These are phyloP conservation scores for Daphoenositta chrysoptera DNA, from an alignment of 2,113 vertebrate genomes.

Conservation along the genomic window DNA sequence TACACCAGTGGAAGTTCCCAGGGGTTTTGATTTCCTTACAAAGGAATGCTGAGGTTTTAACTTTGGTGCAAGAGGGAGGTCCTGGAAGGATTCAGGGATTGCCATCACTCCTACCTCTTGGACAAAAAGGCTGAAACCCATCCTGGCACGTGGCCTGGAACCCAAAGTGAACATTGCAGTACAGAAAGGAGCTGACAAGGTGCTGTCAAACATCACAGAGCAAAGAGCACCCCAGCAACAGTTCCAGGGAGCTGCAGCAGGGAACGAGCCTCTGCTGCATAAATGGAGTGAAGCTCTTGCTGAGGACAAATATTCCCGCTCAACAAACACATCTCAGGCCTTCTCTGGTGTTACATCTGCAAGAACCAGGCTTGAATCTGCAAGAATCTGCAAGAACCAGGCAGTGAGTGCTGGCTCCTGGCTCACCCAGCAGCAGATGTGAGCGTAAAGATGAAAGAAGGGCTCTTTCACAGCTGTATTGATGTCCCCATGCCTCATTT, in stretches of 20 bases:
- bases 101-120: not conserved
- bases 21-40: slow-evolving; percentile 28
- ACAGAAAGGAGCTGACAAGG: not conserved
- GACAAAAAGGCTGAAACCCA: not conserved
- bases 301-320: not conserved
- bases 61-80: not conserved
- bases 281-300: not conserved
- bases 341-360: not conserved
- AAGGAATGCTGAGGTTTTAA: slow-evolving; percentile 12
- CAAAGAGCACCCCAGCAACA: not conserved
- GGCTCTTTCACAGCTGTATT: not conserved
- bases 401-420: not conserved
- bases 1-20: slow-evolving; percentile 48
- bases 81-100: not conserved
- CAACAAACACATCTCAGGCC: not conserved
- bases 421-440: not conserved
- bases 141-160: not conserved
- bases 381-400: not conserved
- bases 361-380: not conserved
- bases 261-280: not conserved
- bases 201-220: not conserved
- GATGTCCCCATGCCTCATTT: not conserved
- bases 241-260: not conserved
- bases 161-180: not conserved
- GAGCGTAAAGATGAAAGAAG: not conserved